Conservation (phyloP, 2,888 invertebrate species). For the Cremastinae sp. region DNA sequence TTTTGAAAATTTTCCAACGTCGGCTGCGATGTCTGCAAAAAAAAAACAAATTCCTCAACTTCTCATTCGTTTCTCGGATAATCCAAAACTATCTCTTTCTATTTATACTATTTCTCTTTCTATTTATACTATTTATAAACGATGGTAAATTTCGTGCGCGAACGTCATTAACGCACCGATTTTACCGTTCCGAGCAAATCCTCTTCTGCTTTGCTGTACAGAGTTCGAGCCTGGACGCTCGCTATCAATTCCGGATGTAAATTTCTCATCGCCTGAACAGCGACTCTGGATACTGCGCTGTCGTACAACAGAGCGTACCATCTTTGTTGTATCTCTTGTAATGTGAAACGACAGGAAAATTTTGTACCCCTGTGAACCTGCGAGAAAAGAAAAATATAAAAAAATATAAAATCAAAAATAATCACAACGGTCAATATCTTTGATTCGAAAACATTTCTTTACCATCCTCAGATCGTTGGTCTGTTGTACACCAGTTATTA, state of each 20-base stretch:
- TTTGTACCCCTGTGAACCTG: constrained; percentile 94
- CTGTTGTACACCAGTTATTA: constrained; percentile 96
- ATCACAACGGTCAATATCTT: too few species aligned
- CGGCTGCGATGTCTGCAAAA: constrained; percentile 85
- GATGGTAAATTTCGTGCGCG: background rate
- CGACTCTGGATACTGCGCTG: constrained; percentile 94
- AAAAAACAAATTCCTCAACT: constrained; percentile 27
- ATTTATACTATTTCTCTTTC: background rate
- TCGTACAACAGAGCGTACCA: constrained; percentile 98
- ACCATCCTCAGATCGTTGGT: constrained; percentile 89
- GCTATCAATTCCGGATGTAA: constrained; percentile 95
- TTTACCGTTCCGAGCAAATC: constrained; percentile 90
- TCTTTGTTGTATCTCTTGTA: constrained; percentile 95
- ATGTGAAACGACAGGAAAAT: constrained; percentile 96
- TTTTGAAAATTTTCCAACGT: constrained; percentile 91
- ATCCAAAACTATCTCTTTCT: background rate
- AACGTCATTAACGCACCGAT: constrained; percentile 83
- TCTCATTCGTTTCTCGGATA: constrained; percentile 41
- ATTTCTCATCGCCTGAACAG: constrained; percentile 95
- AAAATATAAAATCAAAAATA: constrained; percentile 8
- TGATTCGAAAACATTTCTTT: too few species aligned
- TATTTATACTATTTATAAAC: background rate
- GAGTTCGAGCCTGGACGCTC: constrained; percentile 91
- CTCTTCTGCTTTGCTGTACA: constrained; percentile 95
- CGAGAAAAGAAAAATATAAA: constrained; percentile 1